Percentiles rank a stretch among this genome's conserved stretches.
Conservation (phyloP, 2,113 vertebrate species). For the Mesoclemmys tuberculata region DNA sequence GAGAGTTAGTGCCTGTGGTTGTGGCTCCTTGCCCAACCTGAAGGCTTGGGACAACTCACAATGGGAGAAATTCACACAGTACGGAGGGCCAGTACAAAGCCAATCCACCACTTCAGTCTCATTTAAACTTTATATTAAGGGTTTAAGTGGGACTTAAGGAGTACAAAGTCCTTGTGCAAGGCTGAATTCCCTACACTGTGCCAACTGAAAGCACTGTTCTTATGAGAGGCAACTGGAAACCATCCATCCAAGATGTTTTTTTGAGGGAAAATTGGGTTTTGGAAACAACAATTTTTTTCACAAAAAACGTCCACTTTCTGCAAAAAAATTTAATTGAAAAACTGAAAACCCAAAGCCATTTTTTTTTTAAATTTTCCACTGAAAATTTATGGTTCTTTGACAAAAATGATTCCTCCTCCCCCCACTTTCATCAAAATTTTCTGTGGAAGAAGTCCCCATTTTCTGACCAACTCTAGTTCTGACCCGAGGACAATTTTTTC, state of each 20-base stretch:
- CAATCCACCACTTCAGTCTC: neutral
- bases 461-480: neutral
- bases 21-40: accelerated
- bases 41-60: too few relatives aligned
- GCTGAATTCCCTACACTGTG: neutral
- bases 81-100: neutral
- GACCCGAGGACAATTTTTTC: neutral
- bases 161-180: neutral
- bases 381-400: neutral
- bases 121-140: neutral
- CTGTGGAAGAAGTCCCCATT: neutral
- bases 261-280: neutral
- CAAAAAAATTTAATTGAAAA: neutral
- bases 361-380: neutral
- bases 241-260: neutral
- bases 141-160: neutral
- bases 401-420: neutral
- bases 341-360: neutral
- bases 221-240: neutral
- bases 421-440: neutral
- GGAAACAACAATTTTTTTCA: neutral
- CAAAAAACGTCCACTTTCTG: neutral
- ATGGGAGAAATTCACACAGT: neutral
- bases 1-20: neutral
- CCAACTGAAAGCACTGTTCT: neutral